Base-by-base conservation (phyloP, 2,797 vertebrate species). In the Myotis myotis region DNA sequence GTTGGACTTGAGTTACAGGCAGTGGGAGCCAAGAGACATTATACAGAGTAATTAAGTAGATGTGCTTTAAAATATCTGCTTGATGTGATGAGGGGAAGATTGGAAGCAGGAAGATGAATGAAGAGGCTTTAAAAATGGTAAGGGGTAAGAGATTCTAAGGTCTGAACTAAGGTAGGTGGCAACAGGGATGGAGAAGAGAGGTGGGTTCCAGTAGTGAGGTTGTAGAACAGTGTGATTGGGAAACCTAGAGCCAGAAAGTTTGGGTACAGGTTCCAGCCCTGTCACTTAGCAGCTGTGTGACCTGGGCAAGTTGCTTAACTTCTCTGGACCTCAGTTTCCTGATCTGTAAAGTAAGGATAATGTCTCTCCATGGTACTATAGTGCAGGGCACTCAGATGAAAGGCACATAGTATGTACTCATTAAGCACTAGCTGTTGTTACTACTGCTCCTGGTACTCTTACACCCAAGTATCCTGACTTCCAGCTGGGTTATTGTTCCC, bases 341-440 rank as follows among this genome's bases (percentile, higher is more conserved):
- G 47, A 60, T 81, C 74, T 20, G 0, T 22, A 3, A 17, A 60
- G 16, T 9, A 19, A 5, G 28, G 5, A 11, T 30, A 1, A 10
- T 3, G 0, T 28, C 22, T 64, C 15, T 36, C 30, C 6, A 0
- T 12, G 10, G 17, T n/a, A 3, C 36, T 66, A 0, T 2, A 8
- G 11, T 6, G 17, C 66, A 41, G 64, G 41, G 10, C 9, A 2
- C 33, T 7, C 2, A 25, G 10, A 38, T 36, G 62, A 17, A 6
- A 8, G 11, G 0, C 4, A 36, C 25, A 3, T 33, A 28, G 20
- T 22, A 16, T 9, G 9, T 1, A 0, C 84, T 75, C 44, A 16
- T 0, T n/a, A 25, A 74, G n/a, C 17, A 1, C 8, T 5, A 64
- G 23, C 30, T 30, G 0, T 6, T 4, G 4, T 30, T 47, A 2